Conservation (phyloP, 2,797 vertebrate species). For the Loriculus beryllinus region DNA sequence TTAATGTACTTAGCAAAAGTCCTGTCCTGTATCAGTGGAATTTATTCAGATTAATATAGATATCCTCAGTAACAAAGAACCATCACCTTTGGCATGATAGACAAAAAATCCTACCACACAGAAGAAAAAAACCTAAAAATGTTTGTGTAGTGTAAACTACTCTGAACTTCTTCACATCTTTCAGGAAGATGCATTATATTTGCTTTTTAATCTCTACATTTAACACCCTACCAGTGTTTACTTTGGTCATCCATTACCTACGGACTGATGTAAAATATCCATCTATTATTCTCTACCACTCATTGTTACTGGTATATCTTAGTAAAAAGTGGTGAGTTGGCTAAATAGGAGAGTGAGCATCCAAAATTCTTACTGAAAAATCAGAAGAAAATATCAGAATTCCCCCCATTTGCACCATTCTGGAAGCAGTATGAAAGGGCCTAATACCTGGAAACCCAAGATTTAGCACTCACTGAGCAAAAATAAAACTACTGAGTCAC, state of each 20-base stretch:
- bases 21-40: not conserved
- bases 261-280: fast-evolving
- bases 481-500: not conserved
- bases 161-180: not conserved
- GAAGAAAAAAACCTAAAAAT: not conserved
- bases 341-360: not conserved
- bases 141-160: not conserved
- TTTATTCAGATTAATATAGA: not conserved
- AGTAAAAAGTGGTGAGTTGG: not conserved
- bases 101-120: not conserved
- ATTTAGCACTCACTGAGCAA: not conserved
- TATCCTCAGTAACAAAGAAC: not conserved
- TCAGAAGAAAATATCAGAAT: not conserved
- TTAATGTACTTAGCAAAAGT: not conserved
- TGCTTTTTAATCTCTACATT: not conserved
- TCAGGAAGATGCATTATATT: not conserved
- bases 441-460: not conserved
- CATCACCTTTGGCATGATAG: not conserved
- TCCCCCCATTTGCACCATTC: not conserved
- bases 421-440: not conserved
- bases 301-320: not conserved
- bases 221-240: not conserved
- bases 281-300: not conserved
- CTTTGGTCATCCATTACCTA: not conserved
- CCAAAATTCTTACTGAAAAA: not conserved